A percentile compares a stretch with the other conserved stretches of the same genome.
Evolutionary conservation across 92 coral and sea anemone genomes (phyloP).

Genomic region (Heteractis magnifica): DNA sequence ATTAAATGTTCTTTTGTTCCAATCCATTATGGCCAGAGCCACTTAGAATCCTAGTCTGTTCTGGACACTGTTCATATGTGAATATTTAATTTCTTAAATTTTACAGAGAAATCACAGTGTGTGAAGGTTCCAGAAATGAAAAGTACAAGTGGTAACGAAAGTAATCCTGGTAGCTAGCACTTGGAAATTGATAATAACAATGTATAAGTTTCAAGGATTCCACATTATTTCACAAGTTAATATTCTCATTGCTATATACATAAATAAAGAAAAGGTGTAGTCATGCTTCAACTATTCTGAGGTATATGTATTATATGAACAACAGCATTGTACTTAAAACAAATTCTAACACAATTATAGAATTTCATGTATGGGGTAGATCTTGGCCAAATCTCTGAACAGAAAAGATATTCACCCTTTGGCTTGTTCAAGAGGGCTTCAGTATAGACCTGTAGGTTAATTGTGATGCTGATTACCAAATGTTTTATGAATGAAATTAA

Average conservation of each 20-base stretch:
- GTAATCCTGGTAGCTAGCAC: constrained; percentile 1
- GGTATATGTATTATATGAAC: constrained; percentile 3
- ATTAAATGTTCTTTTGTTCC: no score
- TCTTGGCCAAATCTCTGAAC: background rate
- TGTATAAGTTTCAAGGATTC: background rate
- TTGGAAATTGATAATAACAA: background rate
- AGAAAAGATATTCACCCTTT: background rate
- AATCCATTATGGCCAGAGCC: no score
- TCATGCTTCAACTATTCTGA: background rate
- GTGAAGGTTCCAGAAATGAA: background rate
- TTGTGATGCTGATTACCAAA: background rate
- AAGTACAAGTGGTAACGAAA: background rate
- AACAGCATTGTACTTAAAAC: background rate
- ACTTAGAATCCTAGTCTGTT: no score
- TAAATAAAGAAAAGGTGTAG: constrained; percentile 18
- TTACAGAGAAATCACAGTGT: background rate
- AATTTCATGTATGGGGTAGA: constrained; percentile 2
- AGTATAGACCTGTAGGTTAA: background rate
- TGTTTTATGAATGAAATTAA: background rate
- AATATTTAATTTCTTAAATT: background rate
- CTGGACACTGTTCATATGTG: background rate
- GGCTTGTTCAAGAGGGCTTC: background rate
- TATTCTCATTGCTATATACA: constrained; percentile 19
- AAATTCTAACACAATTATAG: background rate
- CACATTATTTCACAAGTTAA: constrained; percentile 7